Evolutionary conservation across 2,113 vertebrate genomes (phyloP), one percentile per base, ranked within the genome.

Genomic region (Plecotus auritus): DNA sequence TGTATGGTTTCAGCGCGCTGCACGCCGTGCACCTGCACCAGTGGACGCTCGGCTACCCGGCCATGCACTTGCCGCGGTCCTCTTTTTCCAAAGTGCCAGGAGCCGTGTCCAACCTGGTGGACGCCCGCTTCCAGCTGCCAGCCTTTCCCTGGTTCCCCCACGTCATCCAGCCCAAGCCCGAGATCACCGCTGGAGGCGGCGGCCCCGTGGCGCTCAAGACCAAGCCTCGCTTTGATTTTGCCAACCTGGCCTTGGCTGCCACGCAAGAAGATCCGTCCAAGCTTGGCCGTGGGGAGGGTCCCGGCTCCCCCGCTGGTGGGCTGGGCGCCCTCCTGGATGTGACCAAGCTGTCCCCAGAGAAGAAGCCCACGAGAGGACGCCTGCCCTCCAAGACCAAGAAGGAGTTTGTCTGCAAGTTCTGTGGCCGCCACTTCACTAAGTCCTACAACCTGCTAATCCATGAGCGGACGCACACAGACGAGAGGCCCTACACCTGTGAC

Each of bases 331-430:
- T 99, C 87, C 98, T 99, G 56, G 99, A 99, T 67, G 99, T 99
- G 77, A 99, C 99, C 98, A 99, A 99, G 98, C 98, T 99, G 35
- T 99, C 99, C 7, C 99, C 99, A 0, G 99, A 99, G 97, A 99
- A 99, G 97, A 99, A 99, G 97, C 99, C 99, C 64, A 99, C 99
- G 0, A 98, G 99, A 8, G 99, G 99, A 76, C 98, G 99, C 32
- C 98, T 99, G 96, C 99, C 99, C 0, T 99, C 99, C 88, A 99
- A 99, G 98, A 99, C 99, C 97, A 99, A 99, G 98, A 99, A 99
- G 97, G 99, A 99, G 96, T 99, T 99, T 54, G 99, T 99, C 90
- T 99, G 99, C 98, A 99, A 99, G 98, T 99, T 99, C 98, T 99
- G 99, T 37, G 99, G 99, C 87, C 99, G 99, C 28, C 99, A 99